Conservation (phyloP, 2,797 vertebrate genomes). For the Hydrolagus colliei region DNA sequence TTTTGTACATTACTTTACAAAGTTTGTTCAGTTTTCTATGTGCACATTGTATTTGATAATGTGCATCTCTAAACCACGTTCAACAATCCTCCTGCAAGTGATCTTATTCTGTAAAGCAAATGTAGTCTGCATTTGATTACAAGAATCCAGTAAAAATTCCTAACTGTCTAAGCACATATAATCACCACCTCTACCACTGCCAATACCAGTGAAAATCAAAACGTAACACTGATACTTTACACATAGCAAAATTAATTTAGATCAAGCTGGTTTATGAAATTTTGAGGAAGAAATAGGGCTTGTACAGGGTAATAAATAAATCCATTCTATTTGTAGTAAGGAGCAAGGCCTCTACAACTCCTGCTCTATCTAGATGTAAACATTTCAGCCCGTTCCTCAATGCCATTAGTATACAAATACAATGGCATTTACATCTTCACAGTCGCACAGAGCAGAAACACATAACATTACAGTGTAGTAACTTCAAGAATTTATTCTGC, state of each 20-base stretch:
- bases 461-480: slow-evolving; percentile 15
- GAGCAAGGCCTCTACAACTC: slow-evolving; percentile 19
- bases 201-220: slow-evolving; percentile 20
- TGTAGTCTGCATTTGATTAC: slow-evolving; percentile 10
- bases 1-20: slow-evolving; percentile 68
- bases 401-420: not conserved
- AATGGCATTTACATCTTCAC: slow-evolving; percentile 9
- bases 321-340: slow-evolving; percentile 20
- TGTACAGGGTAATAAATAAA: slow-evolving; percentile 20
- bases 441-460: not conserved
- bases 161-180: slow-evolving; percentile 5
- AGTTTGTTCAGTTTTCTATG: slow-evolving; percentile 51
- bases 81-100: slow-evolving; percentile 7
- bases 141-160: not conserved
- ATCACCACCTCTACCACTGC: slow-evolving; percentile 12
- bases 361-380: slow-evolving; percentile 19
- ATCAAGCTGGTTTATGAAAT: slow-evolving; percentile 11
- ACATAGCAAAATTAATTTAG: slow-evolving; percentile 9
- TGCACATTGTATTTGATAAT: slow-evolving; percentile 57
- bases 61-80: slow-evolving; percentile 21
- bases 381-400: slow-evolving; percentile 22
- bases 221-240: slow-evolving; percentile 18
- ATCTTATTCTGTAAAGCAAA: not conserved
- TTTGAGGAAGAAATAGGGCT: not conserved
- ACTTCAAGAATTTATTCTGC: slow-evolving; percentile 30